Base-by-base conservation (phyloP, 2,888 invertebrate species). In the Agonopterix heracliana region DNA sequence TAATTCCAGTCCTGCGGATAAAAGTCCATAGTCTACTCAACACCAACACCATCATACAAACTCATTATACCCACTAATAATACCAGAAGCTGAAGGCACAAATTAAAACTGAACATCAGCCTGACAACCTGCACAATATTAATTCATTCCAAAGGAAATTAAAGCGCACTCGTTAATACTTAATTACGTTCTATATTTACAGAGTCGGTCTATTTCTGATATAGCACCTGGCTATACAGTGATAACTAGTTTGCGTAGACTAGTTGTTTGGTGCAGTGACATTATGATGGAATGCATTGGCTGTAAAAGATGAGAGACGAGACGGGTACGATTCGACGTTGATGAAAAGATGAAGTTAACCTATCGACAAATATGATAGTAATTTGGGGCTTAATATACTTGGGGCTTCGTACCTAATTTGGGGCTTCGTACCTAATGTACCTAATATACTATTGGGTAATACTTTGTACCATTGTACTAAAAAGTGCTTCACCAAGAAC, bases 201-300 rank as follows among this genome's bases (percentile, higher is more conserved):
- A 62, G 26, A 26, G 26, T 26, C 26, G 5, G 63, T 69, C 71
- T 78, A 79, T 78, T 79, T 78, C 70, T 61, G 66, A 69, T 54
- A 49, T 53, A 52, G 60, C 84, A 81, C 73, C 80, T 81, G 79
- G 63, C 66, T 35, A 35, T 14, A 50, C 49, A 49, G 63, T 68
- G 67, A 71, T 71, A 74, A 81, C 81, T 67, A 52, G 81, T 78
- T 73, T 55, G 13, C 41, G 12, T n/a, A n/a, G n/a, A n/a, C 38
- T 10, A 38, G 9, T 38, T n/a, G 38, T 26, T 26, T 26, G 38
- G 9, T 9, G 34, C 9, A 66, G 60, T 65, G 62, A 65, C 64
- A 63, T 55, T 60, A 55, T 62, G 55, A 44, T 51, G 56, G 55
- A 56, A 54, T 55, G 51, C 54, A 55, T 14, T 13, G 42, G 14